Conservation (phyloP, 2,113 vertebrate species). For the Tupaia chinensis region DNA sequence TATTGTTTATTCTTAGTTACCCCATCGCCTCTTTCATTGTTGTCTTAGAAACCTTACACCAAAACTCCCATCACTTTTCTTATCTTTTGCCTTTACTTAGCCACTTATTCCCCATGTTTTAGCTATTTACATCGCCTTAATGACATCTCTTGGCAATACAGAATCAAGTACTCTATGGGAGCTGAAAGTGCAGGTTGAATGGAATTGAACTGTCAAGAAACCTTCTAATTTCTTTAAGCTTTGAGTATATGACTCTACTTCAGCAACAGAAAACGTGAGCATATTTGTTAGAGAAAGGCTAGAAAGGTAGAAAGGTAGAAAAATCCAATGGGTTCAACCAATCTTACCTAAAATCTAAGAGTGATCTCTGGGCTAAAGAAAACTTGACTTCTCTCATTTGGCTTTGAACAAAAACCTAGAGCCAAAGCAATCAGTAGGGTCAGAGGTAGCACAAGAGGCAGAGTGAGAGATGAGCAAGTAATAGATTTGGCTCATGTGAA, state of each 20-base stretch:
- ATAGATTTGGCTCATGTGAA: not conserved
- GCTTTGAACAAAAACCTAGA: not conserved
- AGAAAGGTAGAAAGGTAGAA: not conserved
- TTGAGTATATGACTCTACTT: not conserved
- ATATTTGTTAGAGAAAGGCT: not conserved
- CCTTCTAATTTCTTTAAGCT: slow-evolving; percentile 39
- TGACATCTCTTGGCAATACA: slow-evolving; percentile 33
- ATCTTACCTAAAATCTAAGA: not conserved
- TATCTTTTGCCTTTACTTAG: not conserved
- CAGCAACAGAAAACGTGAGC: not conserved
- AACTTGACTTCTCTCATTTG: not conserved
- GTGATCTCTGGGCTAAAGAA: not conserved
- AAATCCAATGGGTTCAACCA: not conserved
- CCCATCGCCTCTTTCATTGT: not conserved
- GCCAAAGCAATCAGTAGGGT: not conserved
- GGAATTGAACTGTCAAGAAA: not conserved
- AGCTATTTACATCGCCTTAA: slow-evolving; percentile 21
- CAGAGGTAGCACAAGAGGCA: not conserved
- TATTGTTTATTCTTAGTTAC: not conserved
- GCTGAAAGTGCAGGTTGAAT: not conserved
- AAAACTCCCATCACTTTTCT: not conserved
- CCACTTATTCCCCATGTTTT: not conserved
- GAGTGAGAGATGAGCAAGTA: not conserved
- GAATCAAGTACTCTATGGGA: not conserved
- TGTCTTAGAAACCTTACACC: slow-evolving; percentile 13